These are phyloP conservation scores for Gryllus longicercus DNA, from an alignment of 2,888 invertebrate species.

Conservation along the genomic window DNA sequence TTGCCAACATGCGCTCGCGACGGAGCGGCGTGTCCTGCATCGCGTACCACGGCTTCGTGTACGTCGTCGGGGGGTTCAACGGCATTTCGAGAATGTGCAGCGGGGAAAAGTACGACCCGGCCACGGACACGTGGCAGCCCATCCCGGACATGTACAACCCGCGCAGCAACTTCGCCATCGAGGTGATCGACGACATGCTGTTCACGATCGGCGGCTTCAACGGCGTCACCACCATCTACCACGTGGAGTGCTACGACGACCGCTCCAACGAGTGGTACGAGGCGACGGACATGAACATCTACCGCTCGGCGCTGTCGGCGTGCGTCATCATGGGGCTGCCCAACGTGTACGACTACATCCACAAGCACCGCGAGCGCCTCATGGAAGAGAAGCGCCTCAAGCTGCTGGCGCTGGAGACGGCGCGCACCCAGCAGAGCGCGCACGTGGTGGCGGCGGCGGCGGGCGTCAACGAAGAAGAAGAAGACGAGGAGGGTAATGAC, in stretches of 20 bases:
- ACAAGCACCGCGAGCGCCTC: constrained; percentile 77
- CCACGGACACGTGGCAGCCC: constrained; percentile 72
- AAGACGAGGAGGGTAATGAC: constrained; percentile 18
- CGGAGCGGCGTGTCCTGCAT: constrained; percentile 91
- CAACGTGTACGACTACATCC: constrained; percentile 86
- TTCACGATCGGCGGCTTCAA: constrained; percentile 72
- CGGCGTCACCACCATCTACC: constrained; percentile 86
- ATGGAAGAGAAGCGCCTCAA: constrained; percentile 87
- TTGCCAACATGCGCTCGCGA: constrained; percentile 77
- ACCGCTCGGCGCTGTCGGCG: constrained; percentile 84
- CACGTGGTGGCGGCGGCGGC: background rate
- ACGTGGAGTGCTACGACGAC: constrained; percentile 89
- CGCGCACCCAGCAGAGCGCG: background rate
- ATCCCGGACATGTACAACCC: constrained; percentile 88
- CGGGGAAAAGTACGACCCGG: constrained; percentile 80
- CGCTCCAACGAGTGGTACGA: constrained; percentile 86
- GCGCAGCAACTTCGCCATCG: constrained; percentile 88
- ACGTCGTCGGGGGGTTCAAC: constrained; percentile 76
- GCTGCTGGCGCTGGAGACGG: constrained; percentile 49
- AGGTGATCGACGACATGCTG: constrained; percentile 76
- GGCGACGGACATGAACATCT: constrained; percentile 90
- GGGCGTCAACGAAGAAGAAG: background rate
- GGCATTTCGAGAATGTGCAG: constrained; percentile 86
- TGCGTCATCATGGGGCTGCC: constrained; percentile 85
- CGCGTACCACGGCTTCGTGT: constrained; percentile 73